Percentiles rank a stretch among this genome's conserved stretches.
Conservation (phyloP, 2,888 invertebrate species). For the Lingula anatina region DNA sequence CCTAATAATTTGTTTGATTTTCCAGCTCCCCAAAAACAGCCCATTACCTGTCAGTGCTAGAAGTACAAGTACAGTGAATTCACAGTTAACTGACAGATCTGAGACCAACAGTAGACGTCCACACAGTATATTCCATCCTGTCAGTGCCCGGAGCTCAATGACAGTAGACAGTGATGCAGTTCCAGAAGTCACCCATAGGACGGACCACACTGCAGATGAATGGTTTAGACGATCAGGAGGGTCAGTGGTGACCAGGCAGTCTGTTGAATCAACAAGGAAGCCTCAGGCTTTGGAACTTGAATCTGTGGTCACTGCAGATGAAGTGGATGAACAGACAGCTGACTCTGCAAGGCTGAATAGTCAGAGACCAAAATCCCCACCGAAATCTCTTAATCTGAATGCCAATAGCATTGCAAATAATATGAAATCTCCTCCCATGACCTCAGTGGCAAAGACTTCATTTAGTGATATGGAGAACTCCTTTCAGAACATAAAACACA, state of each 20-base stretch:
- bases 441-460: constrained; percentile 29
- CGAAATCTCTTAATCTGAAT: constrained; percentile 11
- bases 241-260: neutral
- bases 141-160: constrained; percentile 18
- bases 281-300: neutral
- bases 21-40: too few relatives aligned
- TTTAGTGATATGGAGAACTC: constrained; percentile 45
- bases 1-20: too few relatives aligned
- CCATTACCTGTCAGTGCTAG: neutral
- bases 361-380: neutral
- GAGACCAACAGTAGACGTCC: too few relatives aligned
- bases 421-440: constrained; percentile 39
- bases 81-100: too few relatives aligned
- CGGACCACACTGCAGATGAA: neutral
- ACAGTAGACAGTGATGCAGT: constrained; percentile 12
- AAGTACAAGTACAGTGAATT: constrained; percentile 1
- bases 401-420: constrained; percentile 40
- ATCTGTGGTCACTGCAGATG: neutral
- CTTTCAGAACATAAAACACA: constrained; percentile 48
- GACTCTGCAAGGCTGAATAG: neutral
- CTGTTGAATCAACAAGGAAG: neutral
- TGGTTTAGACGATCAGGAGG: neutral
- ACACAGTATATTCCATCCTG: constrained; percentile 8
- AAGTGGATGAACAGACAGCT: neutral
- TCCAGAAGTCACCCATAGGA: too few relatives aligned